phyloP scores from a whole-genome alignment of 2,888 invertebrate genomes.

The Salticus scenicus region DNA sequence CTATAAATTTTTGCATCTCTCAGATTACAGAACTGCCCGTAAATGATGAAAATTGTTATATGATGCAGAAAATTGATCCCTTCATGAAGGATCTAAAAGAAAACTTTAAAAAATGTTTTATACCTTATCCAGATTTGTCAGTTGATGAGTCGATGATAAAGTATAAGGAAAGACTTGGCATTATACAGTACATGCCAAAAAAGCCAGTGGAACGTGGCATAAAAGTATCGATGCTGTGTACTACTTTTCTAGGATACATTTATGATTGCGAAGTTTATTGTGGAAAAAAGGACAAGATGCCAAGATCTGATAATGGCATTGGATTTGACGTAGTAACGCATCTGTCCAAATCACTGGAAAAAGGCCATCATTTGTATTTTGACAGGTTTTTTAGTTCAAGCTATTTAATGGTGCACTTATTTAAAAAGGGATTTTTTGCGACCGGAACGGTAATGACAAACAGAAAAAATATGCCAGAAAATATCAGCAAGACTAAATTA shows the following conservation, averaged over 20 bases:
- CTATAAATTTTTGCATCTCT: not conserved
- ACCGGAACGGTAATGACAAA: too few relatives aligned
- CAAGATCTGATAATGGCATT: not conserved
- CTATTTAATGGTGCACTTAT: too few relatives aligned
- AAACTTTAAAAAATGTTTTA: not conserved
- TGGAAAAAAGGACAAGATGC: not conserved
- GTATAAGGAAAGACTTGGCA: too few relatives aligned
- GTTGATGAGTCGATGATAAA: not conserved
- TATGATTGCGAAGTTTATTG: not conserved
- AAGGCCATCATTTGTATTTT: too few relatives aligned
- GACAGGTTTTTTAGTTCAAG: too few relatives aligned
- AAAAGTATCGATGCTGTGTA: not conserved
- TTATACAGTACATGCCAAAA: too few relatives aligned
- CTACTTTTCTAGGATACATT: not conserved
- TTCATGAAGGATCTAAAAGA: not conserved
- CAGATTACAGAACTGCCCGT: not conserved
- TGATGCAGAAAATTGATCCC: not conserved
- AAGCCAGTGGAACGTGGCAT: too few relatives aligned
- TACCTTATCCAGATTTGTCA: not conserved
- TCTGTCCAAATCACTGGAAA: too few relatives aligned
- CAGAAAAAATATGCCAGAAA: too few relatives aligned
- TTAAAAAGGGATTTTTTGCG: too few relatives aligned
- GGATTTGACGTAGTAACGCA: too few relatives aligned
- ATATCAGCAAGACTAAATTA: too few relatives aligned
- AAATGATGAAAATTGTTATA: not conserved